phyloP scores from a whole-genome alignment of 2,797 vertebrate genomes.

The Scolopax rusticola region DNA sequence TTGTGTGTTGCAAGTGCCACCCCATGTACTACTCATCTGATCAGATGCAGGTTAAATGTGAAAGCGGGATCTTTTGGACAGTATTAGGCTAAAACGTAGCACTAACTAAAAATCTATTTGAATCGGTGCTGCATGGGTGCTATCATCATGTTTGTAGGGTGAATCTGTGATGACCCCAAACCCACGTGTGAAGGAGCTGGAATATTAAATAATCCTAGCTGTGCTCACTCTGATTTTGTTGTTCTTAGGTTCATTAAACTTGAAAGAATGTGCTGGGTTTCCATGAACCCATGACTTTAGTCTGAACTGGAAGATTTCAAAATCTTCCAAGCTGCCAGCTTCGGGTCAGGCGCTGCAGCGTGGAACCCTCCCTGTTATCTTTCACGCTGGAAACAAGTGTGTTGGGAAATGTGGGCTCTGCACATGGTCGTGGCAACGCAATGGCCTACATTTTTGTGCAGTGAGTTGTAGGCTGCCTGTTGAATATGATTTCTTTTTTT shows the following conservation, averaged over 20 bases:
- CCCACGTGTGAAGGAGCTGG: neutral
- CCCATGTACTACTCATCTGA: neutral
- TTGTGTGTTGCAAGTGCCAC: neutral
- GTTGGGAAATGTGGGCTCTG: neutral
- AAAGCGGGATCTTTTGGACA: neutral
- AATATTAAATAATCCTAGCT: neutral
- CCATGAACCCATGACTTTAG: rapidly evolving
- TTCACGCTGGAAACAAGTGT: neutral
- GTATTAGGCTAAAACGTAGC: neutral
- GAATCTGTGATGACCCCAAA: neutral
- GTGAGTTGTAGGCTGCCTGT: neutral
- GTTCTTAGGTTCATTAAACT: neutral
- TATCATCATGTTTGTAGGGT: neutral
- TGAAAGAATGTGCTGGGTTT: neutral
- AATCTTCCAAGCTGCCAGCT: neutral
- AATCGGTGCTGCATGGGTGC: neutral
- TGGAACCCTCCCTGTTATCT: neutral
- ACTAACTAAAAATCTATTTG: neutral
- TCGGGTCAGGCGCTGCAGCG: neutral
- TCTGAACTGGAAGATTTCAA: neutral
- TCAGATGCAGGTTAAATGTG: neutral
- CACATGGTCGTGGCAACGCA: neutral
- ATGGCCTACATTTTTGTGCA: neutral
- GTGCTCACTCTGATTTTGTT: neutral
- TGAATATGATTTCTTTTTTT: neutral